A percentile compares a stretch with the other conserved stretches of the same genome.
Evolutionary conservation across 2,113 vertebrate genomes (phyloP).

Genomic region (Shinisaurus crocodilurus): DNA sequence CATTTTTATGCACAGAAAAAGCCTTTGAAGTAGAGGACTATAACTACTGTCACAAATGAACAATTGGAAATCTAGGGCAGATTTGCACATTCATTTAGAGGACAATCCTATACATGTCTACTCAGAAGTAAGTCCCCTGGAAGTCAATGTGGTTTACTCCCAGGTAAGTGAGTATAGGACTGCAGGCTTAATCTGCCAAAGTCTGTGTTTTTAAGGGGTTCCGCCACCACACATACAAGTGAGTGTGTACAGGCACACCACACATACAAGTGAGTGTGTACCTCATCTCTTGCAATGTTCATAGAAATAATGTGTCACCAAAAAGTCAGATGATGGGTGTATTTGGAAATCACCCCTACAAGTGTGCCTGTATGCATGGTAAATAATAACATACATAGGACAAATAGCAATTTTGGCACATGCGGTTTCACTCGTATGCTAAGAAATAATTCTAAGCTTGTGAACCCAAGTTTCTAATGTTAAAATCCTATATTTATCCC

Average conservation of each 20-base stretch:
- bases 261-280: background rate
- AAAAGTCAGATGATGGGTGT: too few species aligned
- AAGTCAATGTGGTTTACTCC: background rate
- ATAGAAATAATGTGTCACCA: background rate
- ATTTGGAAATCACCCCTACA: background rate
- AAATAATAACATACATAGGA: background rate
- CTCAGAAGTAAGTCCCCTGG: background rate
- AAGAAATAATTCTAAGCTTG: background rate
- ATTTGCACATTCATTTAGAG: background rate
- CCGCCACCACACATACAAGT: background rate
- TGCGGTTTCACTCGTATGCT: background rate
- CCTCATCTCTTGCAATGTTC: background rate
- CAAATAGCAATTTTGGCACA: background rate
- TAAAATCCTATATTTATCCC: background rate
- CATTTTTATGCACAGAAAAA: background rate
- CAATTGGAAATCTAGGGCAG: background rate
- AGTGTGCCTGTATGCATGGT: background rate
- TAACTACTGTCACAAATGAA: background rate
- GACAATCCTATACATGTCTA: background rate
- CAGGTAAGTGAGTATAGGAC: background rate
- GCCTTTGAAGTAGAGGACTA: background rate
- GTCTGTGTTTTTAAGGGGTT: background rate
- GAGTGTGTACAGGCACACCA: background rate
- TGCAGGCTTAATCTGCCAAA: background rate
- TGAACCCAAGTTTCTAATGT: background rate